Evolutionary conservation across 2,797 vertebrate species (phyloP).

Genomic region (Sphaeramia orbicularis): DNA sequence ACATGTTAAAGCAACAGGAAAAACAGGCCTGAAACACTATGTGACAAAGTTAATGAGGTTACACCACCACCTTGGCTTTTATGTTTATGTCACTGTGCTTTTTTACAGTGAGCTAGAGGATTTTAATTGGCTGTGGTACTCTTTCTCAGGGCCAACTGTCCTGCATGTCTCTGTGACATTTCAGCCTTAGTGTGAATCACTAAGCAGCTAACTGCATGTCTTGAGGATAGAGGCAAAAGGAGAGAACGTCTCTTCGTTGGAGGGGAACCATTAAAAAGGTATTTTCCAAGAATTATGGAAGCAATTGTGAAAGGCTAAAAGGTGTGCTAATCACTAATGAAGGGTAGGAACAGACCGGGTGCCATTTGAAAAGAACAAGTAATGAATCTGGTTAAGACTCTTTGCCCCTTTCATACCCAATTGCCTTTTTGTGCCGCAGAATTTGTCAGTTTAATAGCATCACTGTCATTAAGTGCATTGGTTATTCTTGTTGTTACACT

Average conservation of each 20-base stretch:
- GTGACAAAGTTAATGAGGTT: conserved; percentile 79
- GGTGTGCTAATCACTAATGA: conserved; percentile 82
- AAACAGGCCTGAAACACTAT: conserved; percentile 55
- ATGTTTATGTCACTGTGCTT: conserved; percentile 68
- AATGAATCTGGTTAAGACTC: conserved; percentile 80
- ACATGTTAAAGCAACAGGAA: conserved; percentile 46
- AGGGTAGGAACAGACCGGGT: conserved; percentile 76
- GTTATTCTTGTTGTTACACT: conserved; percentile 76
- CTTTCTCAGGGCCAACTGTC: conserved; percentile 61
- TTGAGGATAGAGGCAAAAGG: conserved; percentile 54
- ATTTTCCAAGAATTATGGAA: conserved; percentile 79
- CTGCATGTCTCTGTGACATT: conserved; percentile 76
- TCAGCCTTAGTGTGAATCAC: conserved; percentile 74
- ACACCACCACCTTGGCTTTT: conserved; percentile 71
- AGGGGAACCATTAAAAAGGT: conserved; percentile 79
- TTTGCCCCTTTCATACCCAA: conserved; percentile 74
- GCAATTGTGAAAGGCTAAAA: conserved; percentile 80
- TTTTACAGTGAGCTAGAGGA: conserved; percentile 66
- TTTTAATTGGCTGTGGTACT: conserved; percentile 78
- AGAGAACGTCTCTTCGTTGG: conserved; percentile 62
- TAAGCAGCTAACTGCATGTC: conserved; percentile 68
- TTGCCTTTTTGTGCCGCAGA: conserved; percentile 70
- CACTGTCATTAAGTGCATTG: conserved; percentile 76
- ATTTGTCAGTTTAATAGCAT: conserved; percentile 82
- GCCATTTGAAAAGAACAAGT: conserved; percentile 81